Percentiles rank a stretch among this genome's conserved stretches.
phyloP scores from a whole-genome alignment of 2,113 vertebrate species.

The Periophthalmodon schlosseri region DNA sequence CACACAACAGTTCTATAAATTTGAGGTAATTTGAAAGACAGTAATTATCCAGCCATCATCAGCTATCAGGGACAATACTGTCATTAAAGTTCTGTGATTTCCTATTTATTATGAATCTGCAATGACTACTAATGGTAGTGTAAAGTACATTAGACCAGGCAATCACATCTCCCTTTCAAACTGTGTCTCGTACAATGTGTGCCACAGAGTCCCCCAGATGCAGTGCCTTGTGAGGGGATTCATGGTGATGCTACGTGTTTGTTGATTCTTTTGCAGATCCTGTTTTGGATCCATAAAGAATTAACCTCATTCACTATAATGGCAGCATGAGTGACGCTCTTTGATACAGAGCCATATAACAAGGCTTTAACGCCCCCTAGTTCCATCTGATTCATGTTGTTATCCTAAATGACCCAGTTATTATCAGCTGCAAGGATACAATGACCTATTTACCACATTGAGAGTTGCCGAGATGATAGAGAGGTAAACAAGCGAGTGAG shows the following conservation, averaged over 20 bases:
- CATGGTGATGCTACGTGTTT: conserved; percentile 16
- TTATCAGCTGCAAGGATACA: conserved; percentile 50
- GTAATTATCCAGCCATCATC: neutral
- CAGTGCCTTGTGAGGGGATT: conserved; percentile 11
- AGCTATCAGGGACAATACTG: neutral
- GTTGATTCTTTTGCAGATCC: neutral
- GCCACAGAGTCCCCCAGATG: conserved; percentile 45
- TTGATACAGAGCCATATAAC: neutral
- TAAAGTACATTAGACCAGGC: neutral
- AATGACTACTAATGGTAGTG: neutral
- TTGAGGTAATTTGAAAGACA: neutral
- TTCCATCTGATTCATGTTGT: conserved; percentile 45
- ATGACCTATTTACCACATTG: conserved; percentile 62
- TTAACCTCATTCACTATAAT: conserved; percentile 50
- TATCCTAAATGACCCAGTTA: conserved; percentile 65
- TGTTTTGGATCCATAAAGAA: conserved; percentile 34
- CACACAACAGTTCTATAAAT: neutral
- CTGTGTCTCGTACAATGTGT: conserved; percentile 33
- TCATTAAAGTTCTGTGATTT: neutral
- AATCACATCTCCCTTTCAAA: conserved; percentile 2
- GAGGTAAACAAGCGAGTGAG: conserved; percentile 4
- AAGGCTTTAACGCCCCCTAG: conserved; percentile 27
- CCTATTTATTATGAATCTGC: neutral
- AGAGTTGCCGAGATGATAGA: conserved; percentile 25
- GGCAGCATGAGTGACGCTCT: conserved; percentile 10